A percentile compares a stretch with the other conserved stretches of the same genome.
These are phyloP conservation scores for Megalurothrips usitatus DNA, from an alignment of 2,888 invertebrate species.

Conservation along the genomic window DNA sequence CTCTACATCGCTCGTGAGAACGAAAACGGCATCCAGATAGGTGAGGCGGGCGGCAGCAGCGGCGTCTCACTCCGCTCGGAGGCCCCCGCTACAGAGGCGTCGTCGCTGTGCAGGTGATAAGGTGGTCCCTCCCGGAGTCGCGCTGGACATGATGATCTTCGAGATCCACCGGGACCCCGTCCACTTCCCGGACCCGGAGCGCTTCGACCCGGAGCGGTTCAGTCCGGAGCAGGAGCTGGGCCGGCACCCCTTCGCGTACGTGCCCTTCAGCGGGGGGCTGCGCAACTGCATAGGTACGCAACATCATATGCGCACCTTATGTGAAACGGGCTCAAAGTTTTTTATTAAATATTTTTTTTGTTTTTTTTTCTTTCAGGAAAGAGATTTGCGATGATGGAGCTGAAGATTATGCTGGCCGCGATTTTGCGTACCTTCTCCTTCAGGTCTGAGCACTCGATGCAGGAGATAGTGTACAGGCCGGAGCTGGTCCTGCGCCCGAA, in stretches of 20 bases:
- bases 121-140: neutral
- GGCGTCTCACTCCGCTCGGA: no score
- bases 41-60: neutral
- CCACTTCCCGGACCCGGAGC: constrained; percentile 10
- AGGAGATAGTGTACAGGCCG: neutral
- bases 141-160: neutral
- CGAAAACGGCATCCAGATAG: constrained; percentile 49
- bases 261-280: constrained; percentile 65
- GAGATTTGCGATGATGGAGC: neutral
- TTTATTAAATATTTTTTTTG: no score
- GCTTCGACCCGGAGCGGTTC: constrained; percentile 19
- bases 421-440: neutral
- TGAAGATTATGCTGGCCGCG: neutral
- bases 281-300: constrained; percentile 62
- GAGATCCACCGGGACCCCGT: neutral
- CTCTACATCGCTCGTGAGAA: constrained; percentile 59
- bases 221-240: constrained; percentile 43
- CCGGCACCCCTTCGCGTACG: constrained; percentile 60
- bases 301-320: neutral
- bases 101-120: neutral
- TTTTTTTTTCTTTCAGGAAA: neutral
- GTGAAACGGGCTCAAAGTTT: neutral
- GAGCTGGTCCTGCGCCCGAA: neutral
- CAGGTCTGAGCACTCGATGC: neutral
- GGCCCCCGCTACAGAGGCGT: no score